phyloP scores from a whole-genome alignment of 2,113 vertebrate species.

The Ptychochromis oligacanthus region DNA sequence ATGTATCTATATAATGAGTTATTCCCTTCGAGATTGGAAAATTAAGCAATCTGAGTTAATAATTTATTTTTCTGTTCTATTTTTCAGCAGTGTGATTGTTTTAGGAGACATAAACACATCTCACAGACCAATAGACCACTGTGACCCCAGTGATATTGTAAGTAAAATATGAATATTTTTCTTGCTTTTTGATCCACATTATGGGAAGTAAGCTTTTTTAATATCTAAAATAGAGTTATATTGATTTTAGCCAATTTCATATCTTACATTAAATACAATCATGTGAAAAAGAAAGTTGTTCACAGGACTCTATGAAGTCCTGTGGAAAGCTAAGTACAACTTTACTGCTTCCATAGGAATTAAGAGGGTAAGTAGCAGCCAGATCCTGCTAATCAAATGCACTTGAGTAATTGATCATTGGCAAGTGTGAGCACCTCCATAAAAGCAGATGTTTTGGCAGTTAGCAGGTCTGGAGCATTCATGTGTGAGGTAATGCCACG shows the following conservation, averaged over 20 bases:
- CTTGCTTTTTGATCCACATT: not conserved
- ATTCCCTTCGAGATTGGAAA: not conserved
- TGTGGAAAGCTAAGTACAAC: not conserved
- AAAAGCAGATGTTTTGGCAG: not conserved
- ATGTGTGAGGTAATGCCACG: not conserved
- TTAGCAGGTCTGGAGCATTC: not conserved
- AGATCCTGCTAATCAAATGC: not conserved
- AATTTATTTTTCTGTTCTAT: conserved; percentile 26
- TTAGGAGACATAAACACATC: conserved; percentile 91
- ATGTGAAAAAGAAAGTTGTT: too few relatives aligned
- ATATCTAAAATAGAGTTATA: not conserved
- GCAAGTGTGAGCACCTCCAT: not conserved
- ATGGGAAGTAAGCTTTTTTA: not conserved
- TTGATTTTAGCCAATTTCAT: too few relatives aligned
- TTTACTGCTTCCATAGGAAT: not conserved
- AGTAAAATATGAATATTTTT: conserved; percentile 57
- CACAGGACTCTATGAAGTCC: not conserved
- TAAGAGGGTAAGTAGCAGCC: not conserved
- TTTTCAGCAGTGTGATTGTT: conserved; percentile 86
- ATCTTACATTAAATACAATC: too few relatives aligned
- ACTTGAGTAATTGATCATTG: not conserved
- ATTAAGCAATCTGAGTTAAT: not conserved
- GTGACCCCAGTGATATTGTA: conserved; percentile 84
- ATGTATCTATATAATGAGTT: not conserved
- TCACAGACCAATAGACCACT: conserved; percentile 87